Evolutionary conservation across 2,113 vertebrate species (phyloP), one percentile per base, ranked within the genome.

Genomic region (Carettochelys insculpta): DNA sequence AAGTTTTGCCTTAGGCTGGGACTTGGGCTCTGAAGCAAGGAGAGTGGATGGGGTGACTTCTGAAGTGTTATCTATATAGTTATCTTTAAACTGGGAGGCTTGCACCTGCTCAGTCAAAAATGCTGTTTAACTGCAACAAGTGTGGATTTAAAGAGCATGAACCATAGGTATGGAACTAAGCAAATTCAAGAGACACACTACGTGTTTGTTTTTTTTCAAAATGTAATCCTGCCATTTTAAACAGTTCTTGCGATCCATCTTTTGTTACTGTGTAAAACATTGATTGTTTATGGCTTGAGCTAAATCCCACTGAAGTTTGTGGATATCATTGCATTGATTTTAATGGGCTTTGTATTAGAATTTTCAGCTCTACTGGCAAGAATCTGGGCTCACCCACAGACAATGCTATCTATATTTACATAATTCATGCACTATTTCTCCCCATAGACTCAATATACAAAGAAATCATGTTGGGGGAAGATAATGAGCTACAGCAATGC

Each of bases 221-320:
- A 24, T 71, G 17, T 38, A 73, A 43, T 1, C 14, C 50, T 65
- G 0, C 50, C 14, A 68, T 16, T 5, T 45, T 11, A 6, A 52
- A 75, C 2, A 1, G 86, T 50, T 54, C 27, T 80, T 2, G 5
- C 8, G 4, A 38, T 1, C 34, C 25, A 0, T 2, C 3, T 8
- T 29, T 1, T 2, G 3, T 4, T 1, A 0, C 2, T 6, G 6
- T 22, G 4, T 9, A 52, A 80, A 48, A 9, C 0, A 24, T 38
- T 73, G n/a, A 73, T 43, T 22, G 1, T 87, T n/a, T 29, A 34
- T 48, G n/a, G 22, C 2, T 2, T 0, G 2, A 65, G 43, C 1
- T 79, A 20, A 0, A 85, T 80, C 34, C 89, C 88, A 43, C 24
- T 73, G 41, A 73, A 22, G 77, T 2, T 2, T 45, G 84, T n/a